Evolutionary conservation across 2,797 vertebrate genomes (phyloP).

Genomic region (Acanthurus tractus): DNA sequence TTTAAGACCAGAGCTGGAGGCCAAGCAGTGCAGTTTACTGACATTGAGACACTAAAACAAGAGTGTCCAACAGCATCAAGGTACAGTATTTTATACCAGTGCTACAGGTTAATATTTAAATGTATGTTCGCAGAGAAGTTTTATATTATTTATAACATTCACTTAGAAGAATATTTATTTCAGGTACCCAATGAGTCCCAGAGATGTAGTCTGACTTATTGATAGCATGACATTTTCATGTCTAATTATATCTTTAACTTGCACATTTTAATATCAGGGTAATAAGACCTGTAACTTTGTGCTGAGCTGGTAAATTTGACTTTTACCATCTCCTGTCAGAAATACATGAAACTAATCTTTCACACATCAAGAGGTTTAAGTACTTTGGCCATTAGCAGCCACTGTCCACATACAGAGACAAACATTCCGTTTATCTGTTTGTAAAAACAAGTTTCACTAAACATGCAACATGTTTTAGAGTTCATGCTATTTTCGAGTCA

Average conservation of each 20-base stretch:
- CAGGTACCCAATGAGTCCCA: neutral
- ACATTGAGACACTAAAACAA: conserved; percentile 94
- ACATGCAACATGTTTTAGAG: neutral
- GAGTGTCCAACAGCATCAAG: conserved; percentile 84
- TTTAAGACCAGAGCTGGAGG: conserved; percentile 94
- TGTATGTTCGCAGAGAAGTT: neutral
- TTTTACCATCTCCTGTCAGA: no score
- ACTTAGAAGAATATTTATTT: neutral
- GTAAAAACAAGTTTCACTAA: neutral
- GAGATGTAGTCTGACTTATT: neutral
- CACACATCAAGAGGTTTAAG: no score
- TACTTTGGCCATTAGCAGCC: no score
- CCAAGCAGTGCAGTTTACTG: conserved; percentile 95
- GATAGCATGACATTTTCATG: neutral
- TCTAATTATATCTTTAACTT: no score
- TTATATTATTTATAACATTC: neutral
- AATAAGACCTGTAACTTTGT: no score
- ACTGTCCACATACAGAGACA: no score
- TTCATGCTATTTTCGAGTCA: neutral
- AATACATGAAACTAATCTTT: no score
- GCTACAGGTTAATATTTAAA: no score
- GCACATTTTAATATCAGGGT: no score
- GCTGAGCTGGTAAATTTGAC: no score
- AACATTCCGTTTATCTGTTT: no score
- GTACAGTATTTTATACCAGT: conserved; percentile 42